Percentiles rank a stretch among this genome's conserved stretches.
Evolutionary conservation across 1,140 invertebrate genomes (phyloP).

Genomic region (Ceratosolen fusciceps): DNA sequence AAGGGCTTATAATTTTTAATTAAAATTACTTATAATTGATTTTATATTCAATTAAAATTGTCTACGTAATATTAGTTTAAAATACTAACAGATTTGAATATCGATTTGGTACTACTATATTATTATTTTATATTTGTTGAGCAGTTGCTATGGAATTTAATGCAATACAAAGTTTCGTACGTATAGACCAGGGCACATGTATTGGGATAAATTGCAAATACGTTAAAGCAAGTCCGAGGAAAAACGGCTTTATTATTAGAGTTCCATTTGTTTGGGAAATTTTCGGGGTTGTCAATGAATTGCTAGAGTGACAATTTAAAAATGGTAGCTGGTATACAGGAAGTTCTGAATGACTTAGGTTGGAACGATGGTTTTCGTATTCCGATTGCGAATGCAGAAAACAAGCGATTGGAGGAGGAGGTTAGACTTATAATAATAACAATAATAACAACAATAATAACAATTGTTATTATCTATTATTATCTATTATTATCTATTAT

Average conservation of each 20-base stretch:
- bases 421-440: conserved; percentile 62
- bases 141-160: conserved; percentile 32
- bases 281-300: not conserved
- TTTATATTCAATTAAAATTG: too few species aligned
- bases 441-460: too few species aligned
- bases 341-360: conserved; percentile 78
- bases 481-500: too few species aligned
- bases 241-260: not conserved
- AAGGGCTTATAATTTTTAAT: too few species aligned
- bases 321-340: conserved; percentile 67
- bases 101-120: conserved; percentile 10
- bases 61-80: too few species aligned
- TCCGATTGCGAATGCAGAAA: conserved; percentile 80
- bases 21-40: too few species aligned
- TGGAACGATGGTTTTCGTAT: conserved; percentile 81
- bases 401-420: conserved; percentile 76
- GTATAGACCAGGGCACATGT: not conserved
- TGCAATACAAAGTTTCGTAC: not conserved
- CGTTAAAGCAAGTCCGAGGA: not conserved
- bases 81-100: not conserved
- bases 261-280: not conserved
- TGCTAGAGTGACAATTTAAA: too few species aligned
- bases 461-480: too few species aligned
- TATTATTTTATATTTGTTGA: conserved; percentile 31
- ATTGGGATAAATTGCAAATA: not conserved